phyloP scores from a whole-genome alignment of 2,113 vertebrate species.

The Psittacula cyanocephala region DNA sequence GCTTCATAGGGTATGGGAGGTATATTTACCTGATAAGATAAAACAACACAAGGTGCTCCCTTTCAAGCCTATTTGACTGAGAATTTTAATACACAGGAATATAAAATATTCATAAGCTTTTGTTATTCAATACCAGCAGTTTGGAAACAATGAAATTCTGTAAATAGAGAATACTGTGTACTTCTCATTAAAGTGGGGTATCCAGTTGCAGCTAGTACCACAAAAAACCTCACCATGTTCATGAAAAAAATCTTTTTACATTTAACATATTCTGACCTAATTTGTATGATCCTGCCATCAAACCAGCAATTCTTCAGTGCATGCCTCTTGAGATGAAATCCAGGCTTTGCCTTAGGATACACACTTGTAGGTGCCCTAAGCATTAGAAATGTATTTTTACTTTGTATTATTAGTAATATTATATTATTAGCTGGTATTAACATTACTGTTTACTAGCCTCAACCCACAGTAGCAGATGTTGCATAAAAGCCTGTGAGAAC shows the following conservation, averaged over 20 bases:
- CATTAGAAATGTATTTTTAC: background rate
- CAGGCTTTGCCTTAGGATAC: background rate
- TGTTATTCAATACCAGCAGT: slow-evolving; percentile 12
- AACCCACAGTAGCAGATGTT: background rate
- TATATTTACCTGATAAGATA: background rate
- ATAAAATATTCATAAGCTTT: slow-evolving; percentile 53
- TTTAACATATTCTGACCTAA: background rate
- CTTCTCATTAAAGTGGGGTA: background rate
- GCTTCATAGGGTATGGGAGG: background rate
- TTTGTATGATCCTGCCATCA: background rate
- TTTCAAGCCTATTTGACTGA: background rate
- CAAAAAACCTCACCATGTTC: background rate
- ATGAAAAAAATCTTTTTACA: background rate
- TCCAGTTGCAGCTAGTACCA: background rate
- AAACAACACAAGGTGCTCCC: background rate
- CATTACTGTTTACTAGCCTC: background rate
- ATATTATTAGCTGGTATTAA: background rate
- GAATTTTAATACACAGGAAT: background rate
- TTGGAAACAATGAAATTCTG: slow-evolving; percentile 30
- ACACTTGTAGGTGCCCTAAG: background rate
- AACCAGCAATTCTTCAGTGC: background rate
- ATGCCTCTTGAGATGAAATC: background rate
- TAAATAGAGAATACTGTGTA: background rate
- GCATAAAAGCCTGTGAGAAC: background rate
- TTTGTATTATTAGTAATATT: background rate